These are phyloP conservation scores for Taenaris catops DNA, from an alignment of 2,888 invertebrate genomes.

Conservation along the genomic window DNA sequence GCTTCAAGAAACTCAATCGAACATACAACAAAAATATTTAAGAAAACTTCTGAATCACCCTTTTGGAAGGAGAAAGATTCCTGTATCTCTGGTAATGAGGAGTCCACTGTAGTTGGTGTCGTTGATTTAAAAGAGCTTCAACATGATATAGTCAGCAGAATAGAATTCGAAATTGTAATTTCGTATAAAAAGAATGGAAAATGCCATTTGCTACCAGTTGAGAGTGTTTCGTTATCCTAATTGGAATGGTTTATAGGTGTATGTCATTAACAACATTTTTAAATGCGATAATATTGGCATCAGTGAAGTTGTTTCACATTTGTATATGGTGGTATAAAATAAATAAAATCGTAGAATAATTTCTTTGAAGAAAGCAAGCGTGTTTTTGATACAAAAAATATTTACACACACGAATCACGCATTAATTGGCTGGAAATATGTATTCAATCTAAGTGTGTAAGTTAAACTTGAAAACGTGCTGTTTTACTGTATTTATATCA, in stretches of 20 bases:
- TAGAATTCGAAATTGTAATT: constrained; percentile 46
- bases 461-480: no score
- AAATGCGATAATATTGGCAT: constrained; percentile 27
- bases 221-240: constrained; percentile 41
- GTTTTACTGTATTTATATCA: no score
- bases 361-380: no score
- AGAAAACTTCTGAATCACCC: constrained; percentile 31
- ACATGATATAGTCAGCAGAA: constrained; percentile 31
- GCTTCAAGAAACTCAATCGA: constrained; percentile 32
- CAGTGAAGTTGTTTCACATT: constrained; percentile 13
- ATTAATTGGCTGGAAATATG: no score
- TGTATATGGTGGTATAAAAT: no score
- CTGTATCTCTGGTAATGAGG: constrained; percentile 30
- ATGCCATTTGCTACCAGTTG: constrained; percentile 43
- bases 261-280: constrained; percentile 44
- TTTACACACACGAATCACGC: no score
- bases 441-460: no score
- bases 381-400: no score
- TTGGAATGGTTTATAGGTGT: no score
- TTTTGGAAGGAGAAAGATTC: constrained; percentile 42
- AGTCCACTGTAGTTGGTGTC: constrained; percentile 35
- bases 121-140: constrained; percentile 45
- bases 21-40: constrained; percentile 51
- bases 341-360: no score
- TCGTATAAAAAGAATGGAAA: constrained; percentile 37